Conservation (phyloP, 2,797 vertebrate species). For the Rousettus madagascariensis region DNA sequence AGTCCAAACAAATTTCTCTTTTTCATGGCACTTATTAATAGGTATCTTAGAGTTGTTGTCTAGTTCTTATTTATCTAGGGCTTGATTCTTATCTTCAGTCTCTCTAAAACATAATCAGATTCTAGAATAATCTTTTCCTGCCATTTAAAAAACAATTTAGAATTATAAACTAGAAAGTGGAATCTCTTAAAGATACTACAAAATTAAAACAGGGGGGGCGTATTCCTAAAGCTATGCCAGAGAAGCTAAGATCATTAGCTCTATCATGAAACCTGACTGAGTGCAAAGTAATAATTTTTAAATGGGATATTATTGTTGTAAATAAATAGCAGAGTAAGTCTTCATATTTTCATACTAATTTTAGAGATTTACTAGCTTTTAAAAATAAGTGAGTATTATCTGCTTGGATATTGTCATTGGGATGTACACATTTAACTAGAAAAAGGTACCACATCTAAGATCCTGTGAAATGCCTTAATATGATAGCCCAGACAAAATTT, state of each 20-base stretch:
- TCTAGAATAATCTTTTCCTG: constrained; percentile 17
- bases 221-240: background rate
- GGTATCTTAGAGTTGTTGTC: background rate
- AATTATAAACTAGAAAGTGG: background rate
- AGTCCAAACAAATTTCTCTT: background rate
- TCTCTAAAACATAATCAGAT: background rate
- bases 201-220: background rate
- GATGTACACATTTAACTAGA: background rate
- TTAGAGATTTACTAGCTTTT: background rate
- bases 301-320: background rate
- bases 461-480: background rate
- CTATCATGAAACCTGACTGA: background rate
- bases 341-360: background rate
- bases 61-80: background rate
- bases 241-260: background rate
- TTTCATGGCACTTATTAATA: background rate
- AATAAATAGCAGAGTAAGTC: background rate
- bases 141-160: background rate
- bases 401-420: background rate
- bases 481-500: background rate
- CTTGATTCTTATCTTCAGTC: background rate
- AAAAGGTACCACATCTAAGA: background rate
- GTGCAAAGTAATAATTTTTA: background rate
- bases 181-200: background rate
- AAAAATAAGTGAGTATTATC: background rate